Percentiles rank a stretch among this genome's conserved stretches.
Evolutionary conservation across 1,140 invertebrate species (phyloP).

Genomic region (Sycophaga agraensis): DNA sequence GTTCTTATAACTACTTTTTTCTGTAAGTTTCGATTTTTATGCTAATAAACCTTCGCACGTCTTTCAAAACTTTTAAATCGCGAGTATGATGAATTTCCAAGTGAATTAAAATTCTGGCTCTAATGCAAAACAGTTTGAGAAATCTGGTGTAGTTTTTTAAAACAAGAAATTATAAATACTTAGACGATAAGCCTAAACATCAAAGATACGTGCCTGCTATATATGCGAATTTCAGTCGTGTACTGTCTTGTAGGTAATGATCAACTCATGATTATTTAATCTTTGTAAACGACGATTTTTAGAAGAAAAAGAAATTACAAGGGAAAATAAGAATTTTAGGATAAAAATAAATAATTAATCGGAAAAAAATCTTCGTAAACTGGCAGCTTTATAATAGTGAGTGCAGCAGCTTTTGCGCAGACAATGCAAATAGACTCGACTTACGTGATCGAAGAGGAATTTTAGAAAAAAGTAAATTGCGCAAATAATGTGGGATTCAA

Average conservation of each 20-base stretch:
- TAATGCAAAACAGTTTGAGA: background rate
- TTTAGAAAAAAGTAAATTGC: no score
- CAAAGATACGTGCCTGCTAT: slow-evolving; percentile 36
- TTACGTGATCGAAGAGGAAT: no score
- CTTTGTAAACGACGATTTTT: slow-evolving; percentile 12
- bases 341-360: no score
- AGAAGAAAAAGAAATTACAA: slow-evolving; percentile 9
- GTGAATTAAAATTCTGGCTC: slow-evolving; percentile 3
- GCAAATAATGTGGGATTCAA: no score
- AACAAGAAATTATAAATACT: slow-evolving; percentile 4
- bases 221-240: background rate
- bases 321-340: background rate
- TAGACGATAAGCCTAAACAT: slow-evolving; percentile 31
- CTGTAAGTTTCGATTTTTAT: background rate
- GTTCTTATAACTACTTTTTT: background rate
- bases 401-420: background rate
- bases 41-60: slow-evolving; percentile 12
- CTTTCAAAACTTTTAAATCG: background rate
- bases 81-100: background rate
- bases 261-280: background rate
- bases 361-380: no score
- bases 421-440: no score
- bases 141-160: slow-evolving; percentile 4
- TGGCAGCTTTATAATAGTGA: slow-evolving; percentile 7
- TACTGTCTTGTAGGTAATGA: slow-evolving; percentile 1